These are phyloP conservation scores for Aelia acuminata DNA, from an alignment of 2,888 invertebrate species.

Conservation along the genomic window DNA sequence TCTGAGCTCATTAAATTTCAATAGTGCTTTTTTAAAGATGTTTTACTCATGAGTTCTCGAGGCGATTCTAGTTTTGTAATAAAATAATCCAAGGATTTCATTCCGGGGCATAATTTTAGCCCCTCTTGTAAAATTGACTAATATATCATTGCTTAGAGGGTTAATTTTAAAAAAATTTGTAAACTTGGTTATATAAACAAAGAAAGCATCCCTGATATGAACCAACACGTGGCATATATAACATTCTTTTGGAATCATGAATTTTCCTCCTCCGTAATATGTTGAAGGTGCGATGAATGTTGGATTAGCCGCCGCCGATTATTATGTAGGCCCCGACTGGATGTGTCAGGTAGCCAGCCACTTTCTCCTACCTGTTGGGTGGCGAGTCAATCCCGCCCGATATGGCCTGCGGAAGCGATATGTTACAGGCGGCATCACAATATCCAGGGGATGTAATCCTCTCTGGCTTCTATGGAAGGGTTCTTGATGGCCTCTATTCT, in stretches of 20 bases:
- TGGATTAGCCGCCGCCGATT: neutral
- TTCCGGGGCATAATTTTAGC: too few species aligned
- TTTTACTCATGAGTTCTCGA: too few species aligned
- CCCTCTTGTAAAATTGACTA: too few species aligned
- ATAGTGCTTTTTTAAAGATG: too few species aligned
- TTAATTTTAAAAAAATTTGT: neutral
- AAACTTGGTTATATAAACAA: neutral
- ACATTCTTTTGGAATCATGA: neutral
- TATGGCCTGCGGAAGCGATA: neutral
- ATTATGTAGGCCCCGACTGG: neutral
- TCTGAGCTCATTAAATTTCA: too few species aligned
- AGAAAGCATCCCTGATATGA: neutral
- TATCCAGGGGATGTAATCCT: neutral
- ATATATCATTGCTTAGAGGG: too few species aligned
- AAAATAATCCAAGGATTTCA: too few species aligned
- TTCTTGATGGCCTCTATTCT: neutral
- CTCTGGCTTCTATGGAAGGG: neutral
- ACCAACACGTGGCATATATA: neutral
- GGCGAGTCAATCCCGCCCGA: neutral
- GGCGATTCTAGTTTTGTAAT: too few species aligned
- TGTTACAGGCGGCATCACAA: neutral
- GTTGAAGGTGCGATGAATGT: neutral
- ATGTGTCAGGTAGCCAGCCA: slow-evolving; percentile 21
- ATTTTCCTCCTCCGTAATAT: neutral
- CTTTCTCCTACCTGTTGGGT: neutral